Percentiles rank a stretch among this genome's conserved stretches.
Evolutionary conservation across 2,797 vertebrate species (phyloP).

Genomic region (Smutsia temminckii): DNA sequence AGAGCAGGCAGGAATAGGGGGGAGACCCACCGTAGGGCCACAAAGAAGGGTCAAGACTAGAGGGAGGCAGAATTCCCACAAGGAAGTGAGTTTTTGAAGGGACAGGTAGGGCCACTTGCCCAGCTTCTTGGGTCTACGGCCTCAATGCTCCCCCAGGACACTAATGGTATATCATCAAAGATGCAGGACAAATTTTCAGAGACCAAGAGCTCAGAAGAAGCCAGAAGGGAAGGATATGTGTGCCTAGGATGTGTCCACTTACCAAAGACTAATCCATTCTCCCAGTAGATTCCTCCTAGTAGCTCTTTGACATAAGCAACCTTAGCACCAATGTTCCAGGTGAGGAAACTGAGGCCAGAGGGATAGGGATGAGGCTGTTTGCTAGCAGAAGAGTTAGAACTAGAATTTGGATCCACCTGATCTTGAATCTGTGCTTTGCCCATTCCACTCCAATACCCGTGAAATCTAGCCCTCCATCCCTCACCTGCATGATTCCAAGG

Average conservation of each 20-base stretch:
- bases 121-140: neutral
- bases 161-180: neutral
- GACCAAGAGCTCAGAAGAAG: neutral
- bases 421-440: neutral
- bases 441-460: accelerated
- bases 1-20: neutral
- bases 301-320: neutral
- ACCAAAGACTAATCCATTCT: neutral
- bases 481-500: neutral
- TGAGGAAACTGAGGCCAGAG: neutral
- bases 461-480: neutral
- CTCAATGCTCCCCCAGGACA: neutral
- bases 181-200: neutral
- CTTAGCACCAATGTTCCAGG: neutral
- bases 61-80: neutral
- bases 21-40: neutral
- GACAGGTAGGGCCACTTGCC: neutral
- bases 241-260: neutral
- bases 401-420: neutral
- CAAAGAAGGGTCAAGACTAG: neutral
- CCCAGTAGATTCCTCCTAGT: neutral
- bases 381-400: neutral
- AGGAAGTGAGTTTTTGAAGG: neutral
- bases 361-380: neutral
- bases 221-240: neutral